Evolutionary conservation across 2,888 invertebrate species (phyloP), one percentile per base, ranked within the genome.

Genomic region (Parthenolecanium corni): DNA sequence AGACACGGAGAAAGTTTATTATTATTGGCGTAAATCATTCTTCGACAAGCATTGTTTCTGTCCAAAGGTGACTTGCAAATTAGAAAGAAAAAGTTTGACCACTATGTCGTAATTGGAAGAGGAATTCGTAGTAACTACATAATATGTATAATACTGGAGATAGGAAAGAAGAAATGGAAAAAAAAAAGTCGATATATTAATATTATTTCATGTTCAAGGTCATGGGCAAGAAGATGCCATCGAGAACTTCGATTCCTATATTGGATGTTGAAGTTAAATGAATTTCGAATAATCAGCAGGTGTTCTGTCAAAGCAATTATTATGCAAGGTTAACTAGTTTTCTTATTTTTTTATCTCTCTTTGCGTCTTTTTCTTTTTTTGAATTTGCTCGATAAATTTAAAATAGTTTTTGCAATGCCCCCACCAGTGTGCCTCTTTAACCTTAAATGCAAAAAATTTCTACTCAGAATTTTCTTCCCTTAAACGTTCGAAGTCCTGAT

Each of bases 201-300:
- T 42, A 42, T 38, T 38, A 38, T 54, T 54, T 54, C 54, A 54
- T 54, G 54, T 54, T 54, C 54, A 54, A 54, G 54, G 54, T 54
- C 54, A 54, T 38, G 54, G 54, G 54, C 54, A 54, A 54, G 21
- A 31, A 12, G 52, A 21, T 24, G 20, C n/a, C 21, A 47, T 12
- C 47, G 16, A 47, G 20, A 20, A 21, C 40, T 42, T 24, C 18
- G 14, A 16, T 52, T 21, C 21, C 14, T 21, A 40, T 21, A 54
- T 40, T 12, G 16, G 6, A 20, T 5, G 20, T 36, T 20, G 24
- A n/a, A 1, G n/a, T 23, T 54, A 24, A 21, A 23, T 42, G 5
- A 36, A 42, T 11, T 40, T 38, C 14, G 9, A 42, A 24, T 36
- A 36, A 54, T 54, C 42, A 40, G 40, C 40, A 9, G 53, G 53